phyloP scores from a whole-genome alignment of 1,140 invertebrate species.

The Drosophila carrolli region DNA sequence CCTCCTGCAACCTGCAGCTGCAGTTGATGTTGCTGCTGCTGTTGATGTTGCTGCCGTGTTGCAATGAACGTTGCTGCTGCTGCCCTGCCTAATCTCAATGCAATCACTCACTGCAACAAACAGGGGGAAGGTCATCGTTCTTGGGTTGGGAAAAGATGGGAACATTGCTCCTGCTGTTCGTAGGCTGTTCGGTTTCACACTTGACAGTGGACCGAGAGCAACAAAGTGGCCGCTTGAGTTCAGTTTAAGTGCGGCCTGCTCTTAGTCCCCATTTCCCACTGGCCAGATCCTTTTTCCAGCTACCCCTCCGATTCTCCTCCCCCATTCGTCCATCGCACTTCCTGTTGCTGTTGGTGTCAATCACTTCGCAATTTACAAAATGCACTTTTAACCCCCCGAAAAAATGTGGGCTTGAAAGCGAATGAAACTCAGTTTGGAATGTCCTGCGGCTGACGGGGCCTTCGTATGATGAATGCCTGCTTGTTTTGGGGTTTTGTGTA shows the following conservation, averaged over 20 bases:
- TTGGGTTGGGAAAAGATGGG: slow-evolving; percentile 9
- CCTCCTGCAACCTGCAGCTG: slow-evolving; percentile 7
- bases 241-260: slow-evolving; percentile 71
- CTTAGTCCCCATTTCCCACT: slow-evolving; percentile 32
- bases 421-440: slow-evolving; percentile 22
- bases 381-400: slow-evolving; percentile 62
- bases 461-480: slow-evolving; percentile 64
- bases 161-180: slow-evolving; percentile 7
- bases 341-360: slow-evolving; percentile 63
- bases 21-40: background rate
- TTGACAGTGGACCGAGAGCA: slow-evolving; percentile 29
- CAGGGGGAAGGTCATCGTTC: slow-evolving; percentile 14
- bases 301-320: background rate
- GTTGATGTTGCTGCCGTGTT: slow-evolving; percentile 29
- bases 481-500: slow-evolving; percentile 40
- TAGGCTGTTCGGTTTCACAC: slow-evolving; percentile 44
- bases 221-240: slow-evolving; percentile 72
- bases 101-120: slow-evolving; percentile 73
- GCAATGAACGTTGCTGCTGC: slow-evolving; percentile 19
- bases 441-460: slow-evolving; percentile 41
- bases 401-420: slow-evolving; percentile 29
- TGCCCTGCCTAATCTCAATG: slow-evolving; percentile 76
- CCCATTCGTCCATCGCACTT: background rate
- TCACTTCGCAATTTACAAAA: slow-evolving; percentile 80
- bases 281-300: slow-evolving; percentile 10